These are phyloP conservation scores for Cliona cf. orientalis DNA, from an alignment of 37 sponge, comb jelly and placozoan genomes.

Conservation along the genomic window DNA sequence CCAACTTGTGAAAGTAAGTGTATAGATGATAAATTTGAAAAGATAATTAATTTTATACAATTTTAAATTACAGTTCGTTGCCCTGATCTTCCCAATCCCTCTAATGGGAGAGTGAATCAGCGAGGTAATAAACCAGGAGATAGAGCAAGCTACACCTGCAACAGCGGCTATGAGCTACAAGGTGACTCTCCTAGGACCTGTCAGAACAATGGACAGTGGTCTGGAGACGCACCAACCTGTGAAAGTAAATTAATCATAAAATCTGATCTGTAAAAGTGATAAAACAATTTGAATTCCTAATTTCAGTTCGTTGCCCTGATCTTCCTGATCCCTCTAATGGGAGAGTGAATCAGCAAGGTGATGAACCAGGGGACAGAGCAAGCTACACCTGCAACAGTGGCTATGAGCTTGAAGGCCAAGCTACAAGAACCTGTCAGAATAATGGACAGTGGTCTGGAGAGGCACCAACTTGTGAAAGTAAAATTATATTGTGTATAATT, in stretches of 20 bases:
- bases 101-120: constrained; percentile 19
- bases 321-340: constrained; percentile 37
- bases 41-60: too few species aligned
- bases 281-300: too few species aligned
- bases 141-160: constrained; percentile 54
- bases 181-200: constrained; percentile 46
- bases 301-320: too few species aligned
- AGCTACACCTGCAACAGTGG: constrained; percentile 65
- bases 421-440: constrained; percentile 42
- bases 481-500: too few species aligned
- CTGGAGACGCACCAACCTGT: constrained; percentile 51
- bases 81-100: not conserved
- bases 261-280: too few species aligned
- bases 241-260: constrained; percentile 50
- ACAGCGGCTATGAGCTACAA: constrained; percentile 38
- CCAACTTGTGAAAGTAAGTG: too few species aligned
- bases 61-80: too few species aligned
- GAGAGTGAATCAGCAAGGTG: too few species aligned
- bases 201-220: constrained; percentile 67
- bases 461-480: constrained; percentile 54
- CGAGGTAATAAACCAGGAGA: constrained; percentile 22
- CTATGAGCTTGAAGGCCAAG: constrained; percentile 32
- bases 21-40: too few species aligned
- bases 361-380: too few species aligned
- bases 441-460: constrained; percentile 59